Evolutionary conservation across 2,113 vertebrate genomes (phyloP), one percentile per base, ranked within the genome.

Genomic region (Oxygymnocypris stewartii): DNA sequence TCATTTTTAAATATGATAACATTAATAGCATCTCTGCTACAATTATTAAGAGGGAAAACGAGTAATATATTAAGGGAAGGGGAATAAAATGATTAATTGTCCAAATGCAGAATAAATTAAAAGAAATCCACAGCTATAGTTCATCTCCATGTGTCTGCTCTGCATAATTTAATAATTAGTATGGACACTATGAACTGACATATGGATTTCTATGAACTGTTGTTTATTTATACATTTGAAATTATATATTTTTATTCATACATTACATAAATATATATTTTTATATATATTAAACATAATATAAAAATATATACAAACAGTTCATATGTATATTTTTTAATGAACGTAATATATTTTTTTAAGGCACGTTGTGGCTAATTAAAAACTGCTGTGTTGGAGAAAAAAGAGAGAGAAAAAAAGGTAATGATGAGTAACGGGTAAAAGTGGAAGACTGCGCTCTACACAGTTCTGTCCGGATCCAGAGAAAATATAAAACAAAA

Each of bases 21-120:
- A 69, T 77, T 65, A 78, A 84, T 82, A 87, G 51, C n/a, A 73
- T 44, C 51, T 87, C 67, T 78, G 18, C 49, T 73, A n/a, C 49
- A 63, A 76, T 82, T 35, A 82, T 28, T 81, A 14, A 67, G 18
- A 44, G 13, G n/a, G 59, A 73, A 77, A 49, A 67, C 31, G 76
- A 16, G 71, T 74, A 78, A 71, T 3, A 63, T 76, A 35, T 13
- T 42, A 59, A 59, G 4, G 5, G 49, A 13, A 59, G 7, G 14
- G 42, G 2, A 1, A 57, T 57, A 37, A 79, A 10, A 5, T 0
- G 47, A 6, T 25, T 11, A 20, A 57, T 23, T 12, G 76, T 79
- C 10, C 5, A 61, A 42, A 35, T 42, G 78, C 12, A 79, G 78
- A 79, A 79, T 79, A 57, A 57, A 79, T 57, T 20, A 59, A 35